phyloP scores from a whole-genome alignment of 2,888 invertebrate genomes.

The Acanthosoma haemorrhoidale region DNA sequence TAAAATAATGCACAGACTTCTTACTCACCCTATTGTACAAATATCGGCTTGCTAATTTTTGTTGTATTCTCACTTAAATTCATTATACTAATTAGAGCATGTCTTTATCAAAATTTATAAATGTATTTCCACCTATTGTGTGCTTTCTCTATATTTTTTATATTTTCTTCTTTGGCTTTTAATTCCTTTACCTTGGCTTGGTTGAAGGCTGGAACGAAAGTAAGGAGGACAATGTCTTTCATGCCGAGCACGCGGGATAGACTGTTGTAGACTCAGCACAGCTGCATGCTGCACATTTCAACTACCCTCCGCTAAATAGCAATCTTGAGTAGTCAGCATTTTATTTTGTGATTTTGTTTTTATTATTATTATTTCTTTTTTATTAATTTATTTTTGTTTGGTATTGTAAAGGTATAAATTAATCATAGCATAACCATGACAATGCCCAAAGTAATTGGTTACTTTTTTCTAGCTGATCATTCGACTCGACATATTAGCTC shows the following conservation, averaged over 20 bases:
- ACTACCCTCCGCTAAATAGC: neutral
- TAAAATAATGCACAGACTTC: no score
- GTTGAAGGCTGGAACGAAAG: constrained; percentile 48
- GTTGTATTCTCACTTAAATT: neutral
- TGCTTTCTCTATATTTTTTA: neutral
- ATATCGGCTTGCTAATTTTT: neutral
- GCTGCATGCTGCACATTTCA: constrained; percentile 17
- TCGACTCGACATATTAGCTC: no score
- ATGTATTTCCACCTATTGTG: neutral
- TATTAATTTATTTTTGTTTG: no score
- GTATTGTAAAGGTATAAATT: no score
- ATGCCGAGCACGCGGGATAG: constrained; percentile 60
- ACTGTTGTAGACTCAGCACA: constrained; percentile 37
- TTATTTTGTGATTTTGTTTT: constrained; percentile 1
- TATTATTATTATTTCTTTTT: neutral
- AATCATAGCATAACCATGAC: no score
- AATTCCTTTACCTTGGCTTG: constrained; percentile 9
- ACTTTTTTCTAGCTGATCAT: no score
- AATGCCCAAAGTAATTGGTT: no score
- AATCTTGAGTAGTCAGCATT: neutral
- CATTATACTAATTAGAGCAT: neutral
- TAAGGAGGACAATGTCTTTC: constrained; percentile 63
- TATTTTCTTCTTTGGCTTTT: neutral
- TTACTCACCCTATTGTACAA: no score
- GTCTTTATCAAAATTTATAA: neutral